These are phyloP conservation scores for Platysteira castanea DNA, from an alignment of 2,113 vertebrate genomes.

Conservation along the genomic window DNA sequence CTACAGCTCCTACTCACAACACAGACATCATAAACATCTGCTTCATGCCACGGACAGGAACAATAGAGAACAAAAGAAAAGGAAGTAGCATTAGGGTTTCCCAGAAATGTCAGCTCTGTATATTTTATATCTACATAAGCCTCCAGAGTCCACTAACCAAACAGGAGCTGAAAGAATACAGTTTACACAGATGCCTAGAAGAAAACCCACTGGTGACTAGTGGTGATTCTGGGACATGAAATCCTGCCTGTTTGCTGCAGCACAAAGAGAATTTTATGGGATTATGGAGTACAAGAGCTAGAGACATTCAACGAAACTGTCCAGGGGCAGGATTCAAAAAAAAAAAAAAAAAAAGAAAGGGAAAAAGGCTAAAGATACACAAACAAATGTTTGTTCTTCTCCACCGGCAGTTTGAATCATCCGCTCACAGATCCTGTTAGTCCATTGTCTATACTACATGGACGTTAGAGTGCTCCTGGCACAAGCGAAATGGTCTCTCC, in stretches of 20 bases:
- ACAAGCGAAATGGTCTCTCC: not conserved
- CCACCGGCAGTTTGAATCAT: not conserved
- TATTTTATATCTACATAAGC: not conserved
- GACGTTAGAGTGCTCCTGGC: accelerated
- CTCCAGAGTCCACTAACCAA: not conserved
- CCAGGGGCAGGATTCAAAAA: not conserved
- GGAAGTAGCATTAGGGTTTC: not conserved
- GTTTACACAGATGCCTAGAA: not conserved
- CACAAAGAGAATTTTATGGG: not conserved
- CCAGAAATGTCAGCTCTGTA: not conserved
- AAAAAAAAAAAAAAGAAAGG: too few relatives aligned
- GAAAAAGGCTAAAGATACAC: too few relatives aligned
- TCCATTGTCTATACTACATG: not conserved
- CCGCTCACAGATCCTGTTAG: not conserved
- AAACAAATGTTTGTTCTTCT: not conserved
- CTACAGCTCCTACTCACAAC: not conserved
- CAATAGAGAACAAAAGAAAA: not conserved
- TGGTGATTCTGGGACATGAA: not conserved
- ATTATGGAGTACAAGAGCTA: not conserved
- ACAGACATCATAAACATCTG: not conserved
- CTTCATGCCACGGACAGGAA: not conserved
- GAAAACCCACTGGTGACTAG: not conserved
- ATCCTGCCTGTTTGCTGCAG: not conserved
- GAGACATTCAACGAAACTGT: not conserved
- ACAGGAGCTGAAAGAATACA: not conserved